phyloP scores from a whole-genome alignment of 2,888 invertebrate species.

The Lottia scabra region DNA sequence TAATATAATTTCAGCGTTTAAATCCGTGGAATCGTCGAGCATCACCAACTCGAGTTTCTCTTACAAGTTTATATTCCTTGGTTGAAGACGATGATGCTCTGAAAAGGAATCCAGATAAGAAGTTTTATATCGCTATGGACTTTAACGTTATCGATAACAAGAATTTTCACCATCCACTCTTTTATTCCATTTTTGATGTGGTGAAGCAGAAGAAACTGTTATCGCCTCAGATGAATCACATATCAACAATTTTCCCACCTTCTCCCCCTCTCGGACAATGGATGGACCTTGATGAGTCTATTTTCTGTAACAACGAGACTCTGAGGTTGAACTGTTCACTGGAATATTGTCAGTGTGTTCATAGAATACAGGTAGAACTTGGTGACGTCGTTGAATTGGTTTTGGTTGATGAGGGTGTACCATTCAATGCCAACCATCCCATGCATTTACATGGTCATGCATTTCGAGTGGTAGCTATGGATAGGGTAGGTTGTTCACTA shows the following conservation, averaged over 20 bases:
- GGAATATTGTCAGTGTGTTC: slow-evolving; percentile 86
- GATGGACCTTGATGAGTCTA: slow-evolving; percentile 72
- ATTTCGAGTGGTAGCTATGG: slow-evolving; percentile 58
- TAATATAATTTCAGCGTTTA: slow-evolving; percentile 65
- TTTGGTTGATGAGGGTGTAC: slow-evolving; percentile 83
- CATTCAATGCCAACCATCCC: slow-evolving; percentile 55
- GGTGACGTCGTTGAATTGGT: slow-evolving; percentile 86
- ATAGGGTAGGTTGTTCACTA: slow-evolving; percentile 41
- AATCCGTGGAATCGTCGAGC: slow-evolving; percentile 83
- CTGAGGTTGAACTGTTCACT: slow-evolving; percentile 77
- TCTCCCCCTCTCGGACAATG: slow-evolving; percentile 80
- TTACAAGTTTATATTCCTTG: slow-evolving; percentile 54
- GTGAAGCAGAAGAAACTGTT: slow-evolving; percentile 74
- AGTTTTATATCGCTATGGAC: slow-evolving; percentile 88
- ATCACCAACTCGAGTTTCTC: slow-evolving; percentile 65
- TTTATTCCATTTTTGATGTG: slow-evolving; percentile 72
- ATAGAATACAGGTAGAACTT: slow-evolving; percentile 82
- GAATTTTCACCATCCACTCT: slow-evolving; percentile 79
- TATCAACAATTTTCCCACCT: slow-evolving; percentile 81
- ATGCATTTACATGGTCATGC: slow-evolving; percentile 63
- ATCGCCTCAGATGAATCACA: slow-evolving; percentile 87
- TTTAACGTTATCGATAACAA: slow-evolving; percentile 87
- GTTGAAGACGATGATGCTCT: slow-evolving; percentile 72
- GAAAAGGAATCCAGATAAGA: slow-evolving; percentile 75
- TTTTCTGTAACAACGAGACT: slow-evolving; percentile 43